Evolutionary conservation across 2,888 invertebrate species (phyloP).

Genomic region (Melinaea marsaeus): DNA sequence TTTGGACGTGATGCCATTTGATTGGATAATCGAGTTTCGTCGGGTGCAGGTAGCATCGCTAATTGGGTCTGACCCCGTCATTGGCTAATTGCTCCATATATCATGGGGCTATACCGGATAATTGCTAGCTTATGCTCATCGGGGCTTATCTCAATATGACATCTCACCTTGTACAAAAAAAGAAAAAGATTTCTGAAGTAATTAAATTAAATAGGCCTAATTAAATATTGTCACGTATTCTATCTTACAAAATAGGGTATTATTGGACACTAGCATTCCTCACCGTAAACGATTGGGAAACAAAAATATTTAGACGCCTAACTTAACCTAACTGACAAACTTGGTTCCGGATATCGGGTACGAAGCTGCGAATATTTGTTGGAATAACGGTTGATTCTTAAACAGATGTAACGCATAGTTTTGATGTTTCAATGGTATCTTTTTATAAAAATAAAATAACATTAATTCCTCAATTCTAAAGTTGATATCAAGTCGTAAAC

Average conservation of each 20-base stretch:
- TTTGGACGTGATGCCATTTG: constrained; percentile 18
- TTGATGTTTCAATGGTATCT: too few relatives aligned
- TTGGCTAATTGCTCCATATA: constrained; percentile 39
- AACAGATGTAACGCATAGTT: too few relatives aligned
- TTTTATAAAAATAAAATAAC: too few relatives aligned
- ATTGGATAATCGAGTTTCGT: constrained; percentile 21
- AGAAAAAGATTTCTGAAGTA: not conserved
- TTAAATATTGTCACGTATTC: too few relatives aligned
- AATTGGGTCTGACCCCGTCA: constrained; percentile 43
- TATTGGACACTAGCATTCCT: not conserved
- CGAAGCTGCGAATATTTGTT: constrained; percentile 19
- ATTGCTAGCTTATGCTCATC: constrained; percentile 37
- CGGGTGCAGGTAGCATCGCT: constrained; percentile 36
- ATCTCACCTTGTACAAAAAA: not conserved
- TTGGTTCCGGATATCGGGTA: constrained; percentile 22
- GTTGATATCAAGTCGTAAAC: too few relatives aligned
- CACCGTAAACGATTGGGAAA: constrained; percentile 13
- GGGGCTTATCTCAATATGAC: constrained; percentile 43
- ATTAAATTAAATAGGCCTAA: not conserved
- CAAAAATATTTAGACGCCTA: constrained; percentile 20
- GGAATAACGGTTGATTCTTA: too few relatives aligned
- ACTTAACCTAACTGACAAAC: constrained; percentile 16
- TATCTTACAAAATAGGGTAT: not conserved
- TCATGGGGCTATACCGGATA: constrained; percentile 34
- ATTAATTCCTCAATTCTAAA: too few relatives aligned